These are phyloP conservation scores for Muscicapa adusta DNA, from an alignment of 2,113 vertebrate species.

Conservation along the genomic window DNA sequence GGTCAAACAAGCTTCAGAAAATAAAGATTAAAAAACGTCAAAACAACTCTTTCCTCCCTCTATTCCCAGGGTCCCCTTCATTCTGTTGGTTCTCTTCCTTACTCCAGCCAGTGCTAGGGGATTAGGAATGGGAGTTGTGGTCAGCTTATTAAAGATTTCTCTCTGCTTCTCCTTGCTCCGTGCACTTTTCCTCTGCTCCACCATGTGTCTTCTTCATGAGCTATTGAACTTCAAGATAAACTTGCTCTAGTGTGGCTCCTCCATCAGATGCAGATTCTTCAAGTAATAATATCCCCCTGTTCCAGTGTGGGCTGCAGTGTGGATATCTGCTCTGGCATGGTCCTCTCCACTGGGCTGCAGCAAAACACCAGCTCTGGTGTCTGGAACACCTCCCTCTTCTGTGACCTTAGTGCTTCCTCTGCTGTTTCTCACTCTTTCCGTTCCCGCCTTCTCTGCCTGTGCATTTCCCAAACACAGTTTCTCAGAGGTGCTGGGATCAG, in stretches of 20 bases:
- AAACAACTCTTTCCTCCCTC: not conserved
- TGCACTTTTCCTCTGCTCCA: not conserved
- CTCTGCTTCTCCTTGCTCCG: not conserved
- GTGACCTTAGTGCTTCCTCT: not conserved
- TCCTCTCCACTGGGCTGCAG: not conserved
- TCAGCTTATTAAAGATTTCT: not conserved
- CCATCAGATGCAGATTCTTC: not conserved
- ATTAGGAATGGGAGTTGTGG: not conserved
- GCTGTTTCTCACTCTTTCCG: not conserved
- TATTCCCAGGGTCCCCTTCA: not conserved
- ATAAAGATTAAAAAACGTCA: not conserved
- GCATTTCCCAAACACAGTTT: not conserved
- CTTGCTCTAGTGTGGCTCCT: not conserved
- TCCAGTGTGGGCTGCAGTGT: not conserved
- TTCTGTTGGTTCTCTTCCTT: not conserved
- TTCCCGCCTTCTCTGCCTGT: not conserved
- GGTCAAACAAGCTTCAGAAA: not conserved
- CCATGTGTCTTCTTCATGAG: not conserved
- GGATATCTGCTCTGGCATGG: not conserved
- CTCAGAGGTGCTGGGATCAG: not conserved
- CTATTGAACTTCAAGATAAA: not conserved
- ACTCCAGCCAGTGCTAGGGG: not conserved
- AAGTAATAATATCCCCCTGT: not conserved
- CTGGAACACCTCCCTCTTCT: not conserved
- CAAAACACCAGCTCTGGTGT: not conserved